Evolutionary conservation across 2,797 vertebrate genomes (phyloP).

Genomic region (Smutsia gigantea): DNA sequence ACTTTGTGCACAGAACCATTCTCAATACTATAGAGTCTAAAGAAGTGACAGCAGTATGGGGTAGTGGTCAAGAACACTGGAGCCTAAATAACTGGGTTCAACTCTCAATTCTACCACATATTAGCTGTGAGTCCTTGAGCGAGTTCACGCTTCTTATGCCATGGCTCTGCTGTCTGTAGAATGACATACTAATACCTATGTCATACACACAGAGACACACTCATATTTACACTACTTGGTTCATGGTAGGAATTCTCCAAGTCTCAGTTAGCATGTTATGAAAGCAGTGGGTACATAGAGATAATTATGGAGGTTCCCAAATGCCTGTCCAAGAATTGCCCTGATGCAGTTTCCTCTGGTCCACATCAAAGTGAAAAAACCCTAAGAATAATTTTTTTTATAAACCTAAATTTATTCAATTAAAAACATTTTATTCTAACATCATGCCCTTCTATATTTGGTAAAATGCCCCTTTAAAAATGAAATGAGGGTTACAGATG

Average conservation of each 20-base stretch:
- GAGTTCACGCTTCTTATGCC: not conserved
- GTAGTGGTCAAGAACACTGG: not conserved
- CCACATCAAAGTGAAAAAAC: not conserved
- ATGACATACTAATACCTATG: not conserved
- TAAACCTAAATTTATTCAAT: not conserved
- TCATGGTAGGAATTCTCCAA: not conserved
- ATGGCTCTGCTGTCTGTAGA: not conserved
- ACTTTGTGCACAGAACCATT: not conserved
- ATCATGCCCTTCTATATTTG: not conserved
- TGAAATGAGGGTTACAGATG: not conserved
- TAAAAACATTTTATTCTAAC: not conserved
- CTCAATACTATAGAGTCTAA: not conserved
- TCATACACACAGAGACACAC: not conserved
- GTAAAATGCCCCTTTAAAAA: constrained; percentile 29
- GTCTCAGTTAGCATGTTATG: not conserved
- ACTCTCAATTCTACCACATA: not conserved
- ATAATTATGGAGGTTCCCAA: not conserved
- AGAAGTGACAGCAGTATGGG: not conserved
- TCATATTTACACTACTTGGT: not conserved
- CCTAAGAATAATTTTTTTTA: not conserved
- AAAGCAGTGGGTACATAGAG: not conserved
- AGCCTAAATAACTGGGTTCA: not conserved
- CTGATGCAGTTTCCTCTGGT: not conserved
- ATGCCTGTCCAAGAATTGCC: not conserved
- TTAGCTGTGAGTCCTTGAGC: not conserved